Percentiles rank a stretch among this genome's conserved stretches.
Evolutionary conservation across 2,888 invertebrate species (phyloP).

Genomic region (Eulithis prunata): DNA sequence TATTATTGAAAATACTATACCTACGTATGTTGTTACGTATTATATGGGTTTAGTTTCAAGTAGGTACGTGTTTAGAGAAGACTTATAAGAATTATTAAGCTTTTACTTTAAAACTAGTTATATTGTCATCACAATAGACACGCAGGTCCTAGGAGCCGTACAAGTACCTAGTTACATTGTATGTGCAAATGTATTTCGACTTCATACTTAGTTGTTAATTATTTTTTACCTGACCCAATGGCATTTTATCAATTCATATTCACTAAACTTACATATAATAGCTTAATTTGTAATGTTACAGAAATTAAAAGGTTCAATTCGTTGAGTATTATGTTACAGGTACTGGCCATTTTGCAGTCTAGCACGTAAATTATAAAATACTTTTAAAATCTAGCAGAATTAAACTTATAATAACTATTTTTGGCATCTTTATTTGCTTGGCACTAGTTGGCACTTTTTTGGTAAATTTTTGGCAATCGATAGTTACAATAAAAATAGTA

Average conservation of each 20-base stretch:
- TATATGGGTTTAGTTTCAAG: constrained; percentile 14
- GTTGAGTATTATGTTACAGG: constrained; percentile 78
- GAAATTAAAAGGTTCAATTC: constrained; percentile 54
- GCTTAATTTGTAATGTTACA: constrained; percentile 42
- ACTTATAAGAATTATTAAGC: constrained; percentile 35
- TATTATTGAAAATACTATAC: not conserved
- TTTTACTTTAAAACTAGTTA: constrained; percentile 52
- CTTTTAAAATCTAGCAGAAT: constrained; percentile 40
- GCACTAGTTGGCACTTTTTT: constrained; percentile 49
- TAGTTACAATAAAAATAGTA: constrained; percentile 52
- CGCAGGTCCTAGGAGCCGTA: constrained; percentile 36
- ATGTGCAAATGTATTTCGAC: constrained; percentile 43
- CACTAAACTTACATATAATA: constrained; percentile 7
- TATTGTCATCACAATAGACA: constrained; percentile 67
- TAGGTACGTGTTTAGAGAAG: constrained; percentile 21
- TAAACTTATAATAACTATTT: constrained; percentile 40
- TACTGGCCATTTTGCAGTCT: constrained; percentile 73
- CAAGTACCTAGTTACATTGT: constrained; percentile 41
- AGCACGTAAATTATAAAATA: constrained; percentile 45
- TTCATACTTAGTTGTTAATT: constrained; percentile 8
- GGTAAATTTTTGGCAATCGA: constrained; percentile 62
- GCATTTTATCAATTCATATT: constrained; percentile 18
- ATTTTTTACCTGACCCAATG: constrained; percentile 6
- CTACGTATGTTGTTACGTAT: constrained; percentile 48
- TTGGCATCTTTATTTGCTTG: constrained; percentile 55